phyloP scores from a whole-genome alignment of 2,797 vertebrate species.

The Philypnodon macrostomus region DNA sequence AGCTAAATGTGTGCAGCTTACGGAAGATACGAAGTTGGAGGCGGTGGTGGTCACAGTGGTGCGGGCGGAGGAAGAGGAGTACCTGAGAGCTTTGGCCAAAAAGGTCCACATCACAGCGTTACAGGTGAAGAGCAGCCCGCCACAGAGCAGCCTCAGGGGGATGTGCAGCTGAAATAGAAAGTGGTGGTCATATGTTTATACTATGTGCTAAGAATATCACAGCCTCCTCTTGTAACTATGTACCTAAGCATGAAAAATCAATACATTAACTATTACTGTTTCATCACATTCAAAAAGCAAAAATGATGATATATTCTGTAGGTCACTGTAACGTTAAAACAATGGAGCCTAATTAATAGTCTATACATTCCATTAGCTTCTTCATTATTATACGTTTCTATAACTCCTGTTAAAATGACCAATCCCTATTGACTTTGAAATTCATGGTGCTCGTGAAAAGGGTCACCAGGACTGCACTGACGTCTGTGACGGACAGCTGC shows the following conservation, averaged over 20 bases:
- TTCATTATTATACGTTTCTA: too few relatives aligned
- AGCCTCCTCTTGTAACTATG: too few relatives aligned
- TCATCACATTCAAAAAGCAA: too few relatives aligned
- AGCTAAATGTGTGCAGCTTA: constrained; percentile 67
- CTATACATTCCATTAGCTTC: too few relatives aligned
- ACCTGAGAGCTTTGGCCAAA: constrained; percentile 89
- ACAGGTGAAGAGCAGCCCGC: constrained; percentile 81
- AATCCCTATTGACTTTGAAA: background rate
- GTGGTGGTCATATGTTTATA: background rate
- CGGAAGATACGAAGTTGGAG: constrained; percentile 91
- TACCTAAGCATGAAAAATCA: too few relatives aligned
- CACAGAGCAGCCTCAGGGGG: constrained; percentile 76
- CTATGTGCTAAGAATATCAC: too few relatives aligned
- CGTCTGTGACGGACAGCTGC: constrained; percentile 15
- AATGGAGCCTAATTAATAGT: too few relatives aligned
- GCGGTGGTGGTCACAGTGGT: constrained; percentile 89
- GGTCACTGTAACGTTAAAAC: too few relatives aligned
- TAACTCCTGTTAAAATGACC: too few relatives aligned
- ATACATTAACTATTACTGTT: too few relatives aligned
- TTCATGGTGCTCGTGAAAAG: background rate
- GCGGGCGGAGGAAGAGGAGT: constrained; percentile 86
- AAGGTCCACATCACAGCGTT: constrained; percentile 94
- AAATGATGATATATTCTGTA: too few relatives aligned
- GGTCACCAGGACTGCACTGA: background rate
- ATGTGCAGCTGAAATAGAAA: constrained; percentile 75